Percentiles rank a stretch among this genome's conserved stretches.
These are phyloP conservation scores for Recurvirostra avosetta DNA, from an alignment of 2,113 vertebrate species.

Conservation along the genomic window DNA sequence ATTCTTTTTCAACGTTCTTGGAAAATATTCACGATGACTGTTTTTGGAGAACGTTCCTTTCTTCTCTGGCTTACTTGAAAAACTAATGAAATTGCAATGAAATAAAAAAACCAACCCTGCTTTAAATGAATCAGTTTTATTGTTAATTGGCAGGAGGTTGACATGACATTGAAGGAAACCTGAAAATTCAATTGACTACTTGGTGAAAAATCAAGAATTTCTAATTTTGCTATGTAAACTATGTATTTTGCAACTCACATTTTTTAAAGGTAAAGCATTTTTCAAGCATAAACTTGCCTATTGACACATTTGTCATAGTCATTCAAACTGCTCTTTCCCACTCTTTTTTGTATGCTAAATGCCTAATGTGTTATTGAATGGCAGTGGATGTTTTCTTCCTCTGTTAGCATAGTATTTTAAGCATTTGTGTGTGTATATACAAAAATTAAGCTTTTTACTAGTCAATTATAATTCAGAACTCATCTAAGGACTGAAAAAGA, in stretches of 20 bases:
- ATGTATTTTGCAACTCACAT: neutral
- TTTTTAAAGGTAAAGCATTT: neutral
- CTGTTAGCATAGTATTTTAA: neutral
- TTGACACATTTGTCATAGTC: neutral
- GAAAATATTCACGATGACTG: neutral
- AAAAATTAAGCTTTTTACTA: constrained; percentile 26
- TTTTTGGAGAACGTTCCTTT: neutral
- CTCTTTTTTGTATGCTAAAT: neutral
- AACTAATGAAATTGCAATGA: neutral
- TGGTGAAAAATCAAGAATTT: neutral
- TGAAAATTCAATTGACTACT: neutral
- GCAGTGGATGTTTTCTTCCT: neutral
- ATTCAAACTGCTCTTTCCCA: neutral
- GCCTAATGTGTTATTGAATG: neutral
- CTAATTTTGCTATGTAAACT: neutral
- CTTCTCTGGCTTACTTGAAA: neutral
- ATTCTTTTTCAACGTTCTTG: neutral
- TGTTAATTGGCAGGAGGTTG: neutral
- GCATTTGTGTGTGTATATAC: neutral
- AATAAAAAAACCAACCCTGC: neutral
- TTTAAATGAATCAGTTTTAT: neutral
- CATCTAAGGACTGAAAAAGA: constrained; percentile 37
- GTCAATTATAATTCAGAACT: constrained; percentile 53
- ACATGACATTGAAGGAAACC: neutral
- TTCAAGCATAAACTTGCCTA: neutral